These are phyloP conservation scores for Drosophila sechellia DNA, from an alignment of 1,140 invertebrate genomes.

Conservation along the genomic window DNA sequence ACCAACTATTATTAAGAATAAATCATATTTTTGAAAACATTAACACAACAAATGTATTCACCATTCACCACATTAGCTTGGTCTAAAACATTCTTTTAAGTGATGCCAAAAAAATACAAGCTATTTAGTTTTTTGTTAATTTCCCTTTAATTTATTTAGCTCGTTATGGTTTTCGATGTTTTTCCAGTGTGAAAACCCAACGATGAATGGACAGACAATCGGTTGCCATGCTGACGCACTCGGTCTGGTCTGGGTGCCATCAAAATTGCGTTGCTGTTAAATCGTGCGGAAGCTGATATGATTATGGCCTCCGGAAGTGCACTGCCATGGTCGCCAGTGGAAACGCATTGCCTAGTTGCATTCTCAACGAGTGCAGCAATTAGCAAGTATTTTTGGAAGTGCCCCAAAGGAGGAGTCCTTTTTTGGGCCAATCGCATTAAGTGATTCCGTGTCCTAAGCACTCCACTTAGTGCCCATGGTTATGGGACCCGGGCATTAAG, in stretches of 20 bases:
- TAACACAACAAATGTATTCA: background rate
- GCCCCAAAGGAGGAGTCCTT: background rate
- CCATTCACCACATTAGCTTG: background rate
- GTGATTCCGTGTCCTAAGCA: constrained; percentile 66
- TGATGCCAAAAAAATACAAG: too few species aligned
- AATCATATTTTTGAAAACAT: too few species aligned
- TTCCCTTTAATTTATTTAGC: background rate
- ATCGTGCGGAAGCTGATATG: constrained; percentile 81
- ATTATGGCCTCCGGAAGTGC: constrained; percentile 63
- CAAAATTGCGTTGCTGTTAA: constrained; percentile 74
- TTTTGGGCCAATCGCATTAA: constrained; percentile 71
- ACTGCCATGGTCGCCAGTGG: constrained; percentile 1
- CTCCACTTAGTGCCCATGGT: constrained; percentile 57
- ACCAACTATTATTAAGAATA: too few species aligned
- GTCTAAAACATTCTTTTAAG: background rate
- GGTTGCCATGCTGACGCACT: constrained; percentile 59
- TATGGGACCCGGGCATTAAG: constrained; percentile 65
- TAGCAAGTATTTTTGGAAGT: constrained; percentile 31
- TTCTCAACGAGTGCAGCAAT: constrained; percentile 48
- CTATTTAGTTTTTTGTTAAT: too few species aligned
- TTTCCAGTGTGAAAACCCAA: constrained; percentile 12
- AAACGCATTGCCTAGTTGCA: constrained; percentile 9
- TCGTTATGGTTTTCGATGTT: background rate
- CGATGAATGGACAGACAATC: constrained; percentile 31
- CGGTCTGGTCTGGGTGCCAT: constrained; percentile 17